Base-by-base conservation (phyloP, 1,140 invertebrate genomes). In the Magallana gigas region DNA sequence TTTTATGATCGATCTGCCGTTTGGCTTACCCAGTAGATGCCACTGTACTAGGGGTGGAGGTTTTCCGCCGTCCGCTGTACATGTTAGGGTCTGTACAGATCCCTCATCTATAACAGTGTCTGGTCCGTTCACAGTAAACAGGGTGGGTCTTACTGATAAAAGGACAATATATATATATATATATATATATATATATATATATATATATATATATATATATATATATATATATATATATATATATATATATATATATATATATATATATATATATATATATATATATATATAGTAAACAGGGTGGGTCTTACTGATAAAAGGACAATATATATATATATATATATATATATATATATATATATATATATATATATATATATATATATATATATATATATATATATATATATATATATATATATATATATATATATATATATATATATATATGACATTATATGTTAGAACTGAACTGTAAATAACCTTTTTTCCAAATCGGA, bases 11-110 rank as follows among this genome's bases (percentile, higher is more conserved):
- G 36, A 48, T 48, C 5, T 48, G 36, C 36, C 36, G 36, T 48
- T 48, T 48, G 36, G 8, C 80, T 85, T 88, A 91, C 91, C 88
- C 87, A 82, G 48, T 5, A 88, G 59, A 36, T 85, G 89, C 91
- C 91, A 91, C 23, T 80, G 59, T 14, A 91, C 85, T 12, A 86
- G 85, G 4, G 91, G 90, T 68, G 89, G 87, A 16, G 91, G 91
- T 84, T 90, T 91, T 36, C 88, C 90, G 57, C 88, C 90, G 71
- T 90, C 90, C 9, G 88, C 87, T 23, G 80, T 76, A 83, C 91
- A 91, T 11, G 56, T 85, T 0, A 90, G 62, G 9, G 62, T 87
- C 16, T 85, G 83, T 58, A 85, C n/a, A 14, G 82, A 86, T n/a
- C 91, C 91, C 80, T 91, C 91, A 7, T 90, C 57, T 36, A 91